These are phyloP conservation scores for Leptoteleia sp. DNA, from an alignment of 1,140 invertebrate species.

Conservation along the genomic window DNA sequence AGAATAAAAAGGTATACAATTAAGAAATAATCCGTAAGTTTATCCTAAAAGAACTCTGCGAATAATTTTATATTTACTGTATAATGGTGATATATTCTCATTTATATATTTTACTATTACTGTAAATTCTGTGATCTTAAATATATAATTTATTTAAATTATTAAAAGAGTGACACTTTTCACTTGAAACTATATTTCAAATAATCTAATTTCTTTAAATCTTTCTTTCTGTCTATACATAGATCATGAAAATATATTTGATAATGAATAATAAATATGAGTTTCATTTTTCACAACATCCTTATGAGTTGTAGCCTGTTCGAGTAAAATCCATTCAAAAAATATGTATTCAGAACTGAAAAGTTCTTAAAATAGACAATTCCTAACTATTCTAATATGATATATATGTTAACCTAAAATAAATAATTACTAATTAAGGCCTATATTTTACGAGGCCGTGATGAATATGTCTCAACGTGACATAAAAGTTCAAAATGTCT, in stretches of 20 bases:
- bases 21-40: too few relatives aligned
- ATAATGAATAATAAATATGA: conserved; percentile 29
- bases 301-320: neutral
- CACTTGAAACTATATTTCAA: conserved; percentile 19
- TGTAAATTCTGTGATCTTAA: too few relatives aligned
- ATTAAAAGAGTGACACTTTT: conserved; percentile 28
- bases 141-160: too few relatives aligned
- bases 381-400: conserved; percentile 11
- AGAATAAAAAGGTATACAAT: too few relatives aligned
- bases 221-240: conserved; percentile 11
- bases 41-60: too few relatives aligned
- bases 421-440: too few relatives aligned
- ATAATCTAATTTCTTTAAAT: conserved; percentile 9
- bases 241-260: conserved; percentile 29
- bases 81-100: too few relatives aligned
- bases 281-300: conserved; percentile 16
- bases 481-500: too few relatives aligned
- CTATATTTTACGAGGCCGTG: too few relatives aligned
- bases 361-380: conserved; percentile 7
- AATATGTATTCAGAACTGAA: conserved; percentile 23
- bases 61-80: too few relatives aligned
- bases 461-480: too few relatives aligned
- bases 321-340: conserved; percentile 35
- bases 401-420: neutral
- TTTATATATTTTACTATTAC: too few relatives aligned